A percentile compares a stretch with the other conserved stretches of the same genome.
Conservation (phyloP, 2,888 invertebrate genomes). For the Bugulina stolonifera region DNA sequence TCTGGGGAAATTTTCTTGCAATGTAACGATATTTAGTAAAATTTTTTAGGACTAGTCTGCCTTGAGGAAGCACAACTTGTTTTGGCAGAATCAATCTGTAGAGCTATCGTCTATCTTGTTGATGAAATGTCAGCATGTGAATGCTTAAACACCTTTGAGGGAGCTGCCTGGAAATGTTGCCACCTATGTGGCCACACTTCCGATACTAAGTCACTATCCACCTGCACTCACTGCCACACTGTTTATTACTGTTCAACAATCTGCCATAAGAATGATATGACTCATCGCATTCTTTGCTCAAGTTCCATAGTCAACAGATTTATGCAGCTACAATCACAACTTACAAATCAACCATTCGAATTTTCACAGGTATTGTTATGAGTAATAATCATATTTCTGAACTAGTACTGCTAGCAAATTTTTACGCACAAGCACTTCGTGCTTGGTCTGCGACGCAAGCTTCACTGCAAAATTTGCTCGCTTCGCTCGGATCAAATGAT, state of each 20-base stretch:
- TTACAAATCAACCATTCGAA: background rate
- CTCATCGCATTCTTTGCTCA: background rate
- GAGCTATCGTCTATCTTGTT: too few relatives aligned
- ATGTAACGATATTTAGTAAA: too few relatives aligned
- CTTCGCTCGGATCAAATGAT: too few relatives aligned
- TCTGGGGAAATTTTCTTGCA: too few relatives aligned
- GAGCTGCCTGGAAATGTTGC: background rate
- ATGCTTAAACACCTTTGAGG: background rate
- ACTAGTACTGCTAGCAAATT: too few relatives aligned
- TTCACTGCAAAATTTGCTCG: too few relatives aligned
- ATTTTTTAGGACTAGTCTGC: too few relatives aligned
- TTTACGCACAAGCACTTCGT: too few relatives aligned
- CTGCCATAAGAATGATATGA: background rate
- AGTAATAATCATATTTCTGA: too few relatives aligned
- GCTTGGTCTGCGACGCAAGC: too few relatives aligned
- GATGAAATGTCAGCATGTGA: background rate
- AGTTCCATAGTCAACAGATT: background rate
- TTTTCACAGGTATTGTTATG: slow-evolving; percentile 5
- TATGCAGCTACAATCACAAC: background rate
- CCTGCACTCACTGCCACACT: background rate
- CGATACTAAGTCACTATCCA: background rate
- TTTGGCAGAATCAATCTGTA: too few relatives aligned
- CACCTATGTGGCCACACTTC: background rate
- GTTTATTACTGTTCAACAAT: background rate
- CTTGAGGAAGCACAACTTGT: too few relatives aligned